Evolutionary conservation across 2,797 vertebrate species (phyloP), one percentile per base, ranked within the genome.

Genomic region (Pteropus rufus): DNA sequence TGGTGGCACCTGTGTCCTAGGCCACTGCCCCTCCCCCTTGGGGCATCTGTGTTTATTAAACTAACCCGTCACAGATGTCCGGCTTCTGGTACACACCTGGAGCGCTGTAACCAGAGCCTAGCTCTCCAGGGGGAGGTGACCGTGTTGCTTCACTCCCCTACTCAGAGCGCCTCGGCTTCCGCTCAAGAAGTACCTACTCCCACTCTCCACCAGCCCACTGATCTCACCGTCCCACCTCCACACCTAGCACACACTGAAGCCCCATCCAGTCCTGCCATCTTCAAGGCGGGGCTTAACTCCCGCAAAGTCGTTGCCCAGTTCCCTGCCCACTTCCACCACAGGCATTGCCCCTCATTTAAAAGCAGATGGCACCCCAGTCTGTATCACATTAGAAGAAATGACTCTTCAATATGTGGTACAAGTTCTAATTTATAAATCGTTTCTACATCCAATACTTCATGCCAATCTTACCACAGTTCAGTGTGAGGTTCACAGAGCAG

Each of bases 11-110:
- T 3, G 15, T 2, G 10, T 52, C 65, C 76, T 19, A 4, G 58
- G 64, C 67, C 14, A 21, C 5, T 54, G 46, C 49, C 23, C 39
- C 4, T 19, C 69, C 54, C 36, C 36, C 36, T 36, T 36, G 46
- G 73, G 60, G 26, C 72, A 84, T 44, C 88, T 92, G 88, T 89
- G 73, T 92, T 90, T 81, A 69, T 44, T 24, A 65, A 72, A 76
- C 73, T 10, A 80, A 60, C 46, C 18, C 0, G 49, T 41, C 67
- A 26, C 81, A 80, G 91, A 79, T 82, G 88, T 58, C 70, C 7
- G 24, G 67, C 79, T 76, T 26, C 18, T 18, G 19, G 26, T 7
- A 5, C 7, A 7, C 93, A 73, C 75, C 91, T 90, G 73, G 65
- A 11, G 24, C 5, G 1, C 79, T 60, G 49, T 54, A 67, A 84